Base-by-base conservation (phyloP, 2,797 vertebrate species). In the Sylvia borin region DNA sequence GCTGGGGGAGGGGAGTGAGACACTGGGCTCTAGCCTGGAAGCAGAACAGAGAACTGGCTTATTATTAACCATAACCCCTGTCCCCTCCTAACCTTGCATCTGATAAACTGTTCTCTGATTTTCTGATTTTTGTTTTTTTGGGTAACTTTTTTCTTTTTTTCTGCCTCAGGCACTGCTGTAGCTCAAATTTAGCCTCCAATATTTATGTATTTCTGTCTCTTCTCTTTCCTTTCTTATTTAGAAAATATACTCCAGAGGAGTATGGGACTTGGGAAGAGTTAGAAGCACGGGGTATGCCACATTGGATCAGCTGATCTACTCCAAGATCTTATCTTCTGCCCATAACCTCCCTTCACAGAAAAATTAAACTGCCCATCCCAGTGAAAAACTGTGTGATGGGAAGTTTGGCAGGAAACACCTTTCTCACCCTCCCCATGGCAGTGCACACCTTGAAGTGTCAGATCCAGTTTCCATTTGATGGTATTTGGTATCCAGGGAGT, bases 161-260 rank as follows among this genome's bases (percentile, higher is more conserved):
- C 47, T 89, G 83, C 92, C 85, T 87, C 68, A 76, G 96, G 93
- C 47, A 0, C 68, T 87, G 72, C 90, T 93, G 64, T 76, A 94
- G 48, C 88, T 96, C 68, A 92, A 54, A 77, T 94, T 92, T 89
- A 87, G 65, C 24, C 75, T 91, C 74, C 68, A 92, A 85, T 96
- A 91, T 95, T 97, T 96, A 58, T 90, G 74, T 96, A 48, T 92
- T 90, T 92, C 86, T 92, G 92, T 94, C 95, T 88, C 77, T 95
- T 94, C 87, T 94, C n/a, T 90, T 96, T 96, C 77, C 42, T 84
- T 88, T 93, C 65, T 81, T 87, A 65, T 82, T 94, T 95, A 91
- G 72, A 84, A 94, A 93, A 93, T 74, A 82, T 40, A 85, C 77
- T 85, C 57, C 85, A 77, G 83, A 90, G 77, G 70, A 88, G 79